Conservation (phyloP, 1,140 invertebrate species). For the Drosophila santomea region DNA sequence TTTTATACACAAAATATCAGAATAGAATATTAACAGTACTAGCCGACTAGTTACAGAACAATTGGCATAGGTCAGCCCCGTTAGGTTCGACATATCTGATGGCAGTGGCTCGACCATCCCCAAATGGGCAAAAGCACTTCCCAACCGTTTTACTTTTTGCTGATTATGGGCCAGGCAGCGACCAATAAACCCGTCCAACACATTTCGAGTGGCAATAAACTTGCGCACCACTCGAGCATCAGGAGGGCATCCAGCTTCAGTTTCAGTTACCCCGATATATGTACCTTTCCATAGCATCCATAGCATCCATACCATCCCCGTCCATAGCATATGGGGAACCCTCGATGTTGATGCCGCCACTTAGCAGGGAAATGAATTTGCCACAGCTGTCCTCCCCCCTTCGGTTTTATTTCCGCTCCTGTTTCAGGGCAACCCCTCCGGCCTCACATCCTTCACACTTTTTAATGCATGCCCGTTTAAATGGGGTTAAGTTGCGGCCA, state of each 20-base stretch:
- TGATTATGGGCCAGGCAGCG: slow-evolving; percentile 45
- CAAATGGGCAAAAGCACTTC: background rate
- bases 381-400: slow-evolving; percentile 46
- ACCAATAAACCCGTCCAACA: slow-evolving; percentile 58
- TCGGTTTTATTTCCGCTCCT: background rate
- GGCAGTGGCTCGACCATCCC: background rate
- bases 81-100: background rate
- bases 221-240: slow-evolving; percentile 39
- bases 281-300: background rate
- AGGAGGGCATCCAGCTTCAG: slow-evolving; percentile 28
- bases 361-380: slow-evolving; percentile 70
- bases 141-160: slow-evolving; percentile 7
- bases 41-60: background rate
- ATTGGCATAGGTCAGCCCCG: background rate
- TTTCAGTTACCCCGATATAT: slow-evolving; percentile 14
- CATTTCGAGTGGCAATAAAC: slow-evolving; percentile 69
- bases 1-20: background rate
- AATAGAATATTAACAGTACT: background rate
- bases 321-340: slow-evolving; percentile 2
- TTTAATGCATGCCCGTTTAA: slow-evolving; percentile 56
- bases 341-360: slow-evolving; percentile 57
- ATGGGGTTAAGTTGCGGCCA: slow-evolving; percentile 69
- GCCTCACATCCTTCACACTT: slow-evolving; percentile 20
- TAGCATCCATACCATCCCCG: background rate
- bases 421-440: background rate